Base-by-base conservation (phyloP, 2,113 vertebrate genomes). In the Dipodomys stephensi region DNA sequence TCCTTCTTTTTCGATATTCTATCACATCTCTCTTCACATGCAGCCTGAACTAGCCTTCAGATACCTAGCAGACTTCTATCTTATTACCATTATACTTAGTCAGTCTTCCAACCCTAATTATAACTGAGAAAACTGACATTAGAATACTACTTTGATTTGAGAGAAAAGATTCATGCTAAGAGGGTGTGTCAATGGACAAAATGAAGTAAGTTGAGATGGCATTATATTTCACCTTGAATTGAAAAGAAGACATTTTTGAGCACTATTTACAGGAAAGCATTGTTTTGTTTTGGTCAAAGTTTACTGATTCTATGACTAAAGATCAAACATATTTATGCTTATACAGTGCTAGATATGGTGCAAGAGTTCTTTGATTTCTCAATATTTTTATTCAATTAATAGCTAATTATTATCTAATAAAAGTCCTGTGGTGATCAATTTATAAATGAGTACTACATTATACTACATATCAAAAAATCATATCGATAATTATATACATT, bases 201-300 rank as follows among this genome's bases (percentile, higher is more conserved):
- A 69, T 92, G 92, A 87, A 91, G 44, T 82, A 78, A 23, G 15
- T 60, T 93, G 57, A 68, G 4, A 2, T 84, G 9, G 10, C 4
- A 72, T 82, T 83, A 60, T 49, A 93, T 86, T 81, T 95, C 23
- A 89, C 30, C 68, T 27, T 6, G 84, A 90, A 87, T 65, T 74
- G 65, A 83, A 79, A 88, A 35, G 18, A n/a, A 79, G 15, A 85
- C 28, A 68, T 60, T 89, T 93, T 94, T 74, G 93, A 72, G 4
- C 3, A 27, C 13, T 30, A 86, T 95, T 67, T 27, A 80, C 8
- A 64, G 53, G 20, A 25, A 85, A 88, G 0, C 6, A 78, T 74
- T 76, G 88, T 68, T 80, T 95, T 78, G 2, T 62, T 53, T 65
- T 71, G 44, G 80, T 12, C 83, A 68, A 87, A 65, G 6, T 81